Base-by-base conservation (phyloP, 2,113 vertebrate species). In the Sorex fumeus region DNA sequence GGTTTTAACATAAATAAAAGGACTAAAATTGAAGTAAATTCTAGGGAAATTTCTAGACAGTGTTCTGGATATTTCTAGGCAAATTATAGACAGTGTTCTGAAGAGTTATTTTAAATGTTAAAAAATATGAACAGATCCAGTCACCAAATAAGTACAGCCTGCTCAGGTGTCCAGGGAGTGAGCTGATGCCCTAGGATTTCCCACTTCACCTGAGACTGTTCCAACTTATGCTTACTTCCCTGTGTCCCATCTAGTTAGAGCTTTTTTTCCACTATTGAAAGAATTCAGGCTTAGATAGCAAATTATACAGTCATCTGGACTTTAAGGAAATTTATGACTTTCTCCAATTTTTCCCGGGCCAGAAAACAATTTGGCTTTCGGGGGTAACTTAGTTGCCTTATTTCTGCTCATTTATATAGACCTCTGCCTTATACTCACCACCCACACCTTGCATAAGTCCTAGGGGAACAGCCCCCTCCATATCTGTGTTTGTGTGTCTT, bases 271-370 rank as follows among this genome's bases (percentile, higher is more conserved):
- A 19, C 28, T 81, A n/a, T 47, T 60, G 16, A 87, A 74, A 64
- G 86, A 86, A 75, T 84, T 89, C 77, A 62, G 64, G 71, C 81
- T 90, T 92, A 84, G 91, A 92, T 53, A 88, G 83, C 28, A 92
- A 96, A 94, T 94, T 93, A 94, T 21, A 94, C 19, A 67, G 72
- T 94, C n/a, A 18, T 57, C 53, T 81, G 30, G 87, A 82, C 94
- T 94, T 96, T 95, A 93, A 94, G 91, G 94, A 95, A 96, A 95
- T 69, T 64, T 57, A 62, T 82, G 75, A 83, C 74, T 82, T 93
- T 95, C 85, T 93, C 84, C 85, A 95, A 62, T 66, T 84, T 80
- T 69, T 75, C 60, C 88, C 47, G 79, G 70, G 43, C 79, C 88
- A 53, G 80, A 86, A 76, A 91, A 88, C 70, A 87, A 75, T 83